Percentiles rank a stretch among this genome's conserved stretches.
Conservation (phyloP, 2,113 vertebrate species). For the Bubalus kerabau region DNA sequence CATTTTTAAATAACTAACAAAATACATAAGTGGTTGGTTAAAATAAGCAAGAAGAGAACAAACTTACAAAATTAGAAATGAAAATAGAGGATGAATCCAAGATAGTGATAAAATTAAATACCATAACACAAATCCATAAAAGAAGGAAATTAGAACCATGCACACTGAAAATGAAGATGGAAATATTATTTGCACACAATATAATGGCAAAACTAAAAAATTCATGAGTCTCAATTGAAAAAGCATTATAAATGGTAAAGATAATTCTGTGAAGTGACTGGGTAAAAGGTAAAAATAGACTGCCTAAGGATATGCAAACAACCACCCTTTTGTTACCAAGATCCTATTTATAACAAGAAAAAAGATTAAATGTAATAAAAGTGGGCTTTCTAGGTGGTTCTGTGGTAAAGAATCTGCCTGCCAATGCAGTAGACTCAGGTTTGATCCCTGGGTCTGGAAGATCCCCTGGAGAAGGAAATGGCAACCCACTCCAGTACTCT, state of each 20-base stretch:
- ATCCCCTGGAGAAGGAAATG: not conserved
- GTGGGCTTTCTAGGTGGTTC: not conserved
- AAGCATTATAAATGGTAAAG: not conserved
- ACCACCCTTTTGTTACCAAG: not conserved
- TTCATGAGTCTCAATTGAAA: not conserved
- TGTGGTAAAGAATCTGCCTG: not conserved
- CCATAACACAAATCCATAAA: not conserved
- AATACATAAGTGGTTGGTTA: not conserved
- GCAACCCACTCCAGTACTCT: not conserved
- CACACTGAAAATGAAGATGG: not conserved
- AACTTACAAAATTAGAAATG: not conserved
- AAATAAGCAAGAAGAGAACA: not conserved
- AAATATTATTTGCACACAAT: not conserved
- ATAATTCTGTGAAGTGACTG: not conserved
- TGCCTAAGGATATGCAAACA: not conserved
- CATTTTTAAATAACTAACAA: not conserved
- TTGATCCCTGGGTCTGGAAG: not conserved
- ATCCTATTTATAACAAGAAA: not conserved
- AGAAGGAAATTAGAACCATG: not conserved
- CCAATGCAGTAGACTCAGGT: not conserved
- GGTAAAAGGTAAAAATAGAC: not conserved
- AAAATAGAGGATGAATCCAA: not conserved
- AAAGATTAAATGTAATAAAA: not conserved
- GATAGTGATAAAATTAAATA: not conserved
- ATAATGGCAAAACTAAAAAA: conserved; percentile 21